A percentile compares a stretch with the other conserved stretches of the same genome.
These are phyloP conservation scores for Catocala sponsa DNA, from an alignment of 2,888 invertebrate genomes.

Conservation along the genomic window DNA sequence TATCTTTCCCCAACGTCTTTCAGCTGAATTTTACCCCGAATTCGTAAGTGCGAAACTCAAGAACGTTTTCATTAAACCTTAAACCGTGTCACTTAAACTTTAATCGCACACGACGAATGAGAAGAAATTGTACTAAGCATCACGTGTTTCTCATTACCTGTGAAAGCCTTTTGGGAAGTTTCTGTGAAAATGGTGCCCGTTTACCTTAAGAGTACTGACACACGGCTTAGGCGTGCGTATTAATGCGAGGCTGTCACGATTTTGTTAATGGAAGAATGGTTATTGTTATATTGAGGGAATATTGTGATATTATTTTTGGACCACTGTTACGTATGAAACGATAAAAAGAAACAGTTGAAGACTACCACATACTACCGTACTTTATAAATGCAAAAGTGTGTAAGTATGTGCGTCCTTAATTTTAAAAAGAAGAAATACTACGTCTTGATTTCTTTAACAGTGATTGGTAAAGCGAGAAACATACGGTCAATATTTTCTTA, in stretches of 20 bases:
- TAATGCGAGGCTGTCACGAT: not conserved
- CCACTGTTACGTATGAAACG: too few species aligned
- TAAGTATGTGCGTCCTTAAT: too few species aligned
- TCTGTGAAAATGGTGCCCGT: constrained; percentile 66
- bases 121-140: constrained; percentile 59
- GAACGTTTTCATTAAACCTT: constrained; percentile 32
- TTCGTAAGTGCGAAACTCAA: constrained; percentile 20
- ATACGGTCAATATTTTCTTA: too few species aligned
- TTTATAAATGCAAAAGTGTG: too few species aligned
- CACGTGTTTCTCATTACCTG: constrained; percentile 67
- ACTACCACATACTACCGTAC: too few species aligned
- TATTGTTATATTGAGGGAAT: too few species aligned
- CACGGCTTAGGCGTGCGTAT: constrained; percentile 34
- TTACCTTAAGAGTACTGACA: constrained; percentile 46
- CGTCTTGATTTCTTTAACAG: too few species aligned
- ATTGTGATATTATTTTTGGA: too few species aligned
- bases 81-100: constrained; percentile 41
- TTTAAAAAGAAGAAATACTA: too few species aligned
- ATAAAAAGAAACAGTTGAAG: too few species aligned
- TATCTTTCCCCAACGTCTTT: not conserved
- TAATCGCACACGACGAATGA: constrained; percentile 59
- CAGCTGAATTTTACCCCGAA: constrained; percentile 9
- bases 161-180: constrained; percentile 66
- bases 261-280: not conserved
- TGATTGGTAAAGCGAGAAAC: too few species aligned